These are phyloP conservation scores for Falco concolor DNA, from an alignment of 2,797 vertebrate genomes.

Conservation along the genomic window DNA sequence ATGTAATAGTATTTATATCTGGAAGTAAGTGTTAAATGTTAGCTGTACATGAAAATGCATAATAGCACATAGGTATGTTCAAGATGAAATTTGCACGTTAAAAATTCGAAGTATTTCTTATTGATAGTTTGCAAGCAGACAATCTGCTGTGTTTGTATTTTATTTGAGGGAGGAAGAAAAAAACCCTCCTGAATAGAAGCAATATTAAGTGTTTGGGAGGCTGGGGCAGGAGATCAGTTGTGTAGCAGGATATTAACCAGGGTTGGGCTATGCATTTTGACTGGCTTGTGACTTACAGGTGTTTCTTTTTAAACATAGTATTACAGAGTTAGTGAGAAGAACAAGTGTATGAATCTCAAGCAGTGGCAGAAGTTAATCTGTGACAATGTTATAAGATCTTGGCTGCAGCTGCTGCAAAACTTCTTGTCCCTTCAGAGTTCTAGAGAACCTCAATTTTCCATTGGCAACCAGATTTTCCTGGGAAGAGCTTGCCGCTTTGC, in stretches of 20 bases:
- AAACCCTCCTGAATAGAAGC: neutral
- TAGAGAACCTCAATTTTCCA: neutral
- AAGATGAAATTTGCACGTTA: constrained; percentile 21
- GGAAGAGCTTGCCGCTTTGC: neutral
- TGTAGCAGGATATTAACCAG: constrained; percentile 31
- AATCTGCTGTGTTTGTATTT: constrained; percentile 37
- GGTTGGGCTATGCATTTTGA: constrained; percentile 64
- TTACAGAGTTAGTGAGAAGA: neutral
- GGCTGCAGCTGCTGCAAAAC: neutral
- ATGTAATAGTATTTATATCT: constrained; percentile 74
- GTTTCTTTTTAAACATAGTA: constrained; percentile 7
- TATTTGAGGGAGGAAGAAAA: constrained; percentile 11
- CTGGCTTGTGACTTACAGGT: constrained; percentile 37
- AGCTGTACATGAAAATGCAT: constrained; percentile 46
- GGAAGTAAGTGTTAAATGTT: constrained; percentile 52
- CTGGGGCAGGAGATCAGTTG: constrained; percentile 60
- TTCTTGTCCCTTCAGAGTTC: neutral
- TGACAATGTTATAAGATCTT: neutral
- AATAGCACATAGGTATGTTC: neutral
- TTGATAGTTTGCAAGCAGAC: constrained; percentile 5
- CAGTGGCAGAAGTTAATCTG: neutral
- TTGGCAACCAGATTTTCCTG: neutral
- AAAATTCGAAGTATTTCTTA: constrained; percentile 33
- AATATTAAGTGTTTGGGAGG: neutral
- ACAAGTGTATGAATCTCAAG: neutral